Conservation (phyloP, 2,113 vertebrate species). For the Tautogolabrus adspersus region DNA sequence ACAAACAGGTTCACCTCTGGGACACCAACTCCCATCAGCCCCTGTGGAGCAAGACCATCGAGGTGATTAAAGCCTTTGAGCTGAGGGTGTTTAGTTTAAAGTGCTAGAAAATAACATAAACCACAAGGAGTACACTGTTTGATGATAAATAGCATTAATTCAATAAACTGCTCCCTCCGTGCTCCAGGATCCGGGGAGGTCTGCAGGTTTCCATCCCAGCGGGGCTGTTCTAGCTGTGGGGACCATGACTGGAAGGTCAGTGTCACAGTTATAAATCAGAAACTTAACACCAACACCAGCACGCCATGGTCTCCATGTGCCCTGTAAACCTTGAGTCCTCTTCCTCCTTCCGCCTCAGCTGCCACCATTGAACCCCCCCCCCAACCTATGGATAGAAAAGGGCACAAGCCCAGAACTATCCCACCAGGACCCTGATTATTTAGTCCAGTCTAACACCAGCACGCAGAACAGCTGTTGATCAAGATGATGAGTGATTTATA, state of each 20-base stretch:
- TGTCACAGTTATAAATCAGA: neutral
- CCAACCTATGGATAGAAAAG: too few species aligned
- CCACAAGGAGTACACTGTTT: too few species aligned
- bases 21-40: slow-evolving; percentile 87
- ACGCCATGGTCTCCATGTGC: too few species aligned
- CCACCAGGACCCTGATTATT: too few species aligned
- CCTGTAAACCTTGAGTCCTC: too few species aligned
- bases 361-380: too few species aligned
- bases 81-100: neutral
- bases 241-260: slow-evolving; percentile 90
- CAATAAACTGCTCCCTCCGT: neutral
- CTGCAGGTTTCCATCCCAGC: slow-evolving; percentile 89
- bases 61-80: slow-evolving; percentile 74
- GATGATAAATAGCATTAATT: neutral
- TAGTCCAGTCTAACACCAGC: too few species aligned
- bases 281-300: neutral
- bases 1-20: slow-evolving; percentile 90
- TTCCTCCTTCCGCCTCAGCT: too few species aligned
- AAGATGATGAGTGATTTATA: too few species aligned
- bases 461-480: too few species aligned
- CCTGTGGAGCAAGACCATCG: slow-evolving; percentile 89
- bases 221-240: slow-evolving; percentile 89
- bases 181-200: slow-evolving; percentile 87
- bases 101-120: too few species aligned
- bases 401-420: too few species aligned